Evolutionary conservation across 2,113 vertebrate genomes (phyloP).

Genomic region (Campylomormyrus numenius): DNA sequence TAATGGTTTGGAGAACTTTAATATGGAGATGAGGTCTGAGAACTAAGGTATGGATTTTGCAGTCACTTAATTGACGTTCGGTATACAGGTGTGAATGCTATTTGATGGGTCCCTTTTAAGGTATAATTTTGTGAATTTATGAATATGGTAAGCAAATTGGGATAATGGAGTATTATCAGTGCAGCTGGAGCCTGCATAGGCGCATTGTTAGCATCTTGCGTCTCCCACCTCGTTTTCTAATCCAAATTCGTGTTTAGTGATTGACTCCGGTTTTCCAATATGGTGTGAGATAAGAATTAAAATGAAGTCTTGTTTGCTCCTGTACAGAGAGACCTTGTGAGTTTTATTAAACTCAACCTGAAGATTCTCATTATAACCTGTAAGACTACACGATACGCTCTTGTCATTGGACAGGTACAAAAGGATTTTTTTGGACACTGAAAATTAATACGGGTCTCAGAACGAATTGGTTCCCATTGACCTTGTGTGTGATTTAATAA

Average conservation of each 20-base stretch:
- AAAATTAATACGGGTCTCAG: background rate
- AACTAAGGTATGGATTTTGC: background rate
- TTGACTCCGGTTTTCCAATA: background rate
- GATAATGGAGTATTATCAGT: background rate
- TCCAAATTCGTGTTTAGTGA: background rate
- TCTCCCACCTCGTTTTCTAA: background rate
- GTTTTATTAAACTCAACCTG: background rate
- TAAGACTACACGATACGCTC: background rate
- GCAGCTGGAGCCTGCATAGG: background rate
- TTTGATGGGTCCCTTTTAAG: background rate
- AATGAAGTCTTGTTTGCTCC: background rate
- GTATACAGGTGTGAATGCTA: background rate
- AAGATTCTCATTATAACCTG: background rate
- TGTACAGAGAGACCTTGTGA: background rate
- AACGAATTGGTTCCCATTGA: background rate
- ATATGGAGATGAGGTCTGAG: background rate
- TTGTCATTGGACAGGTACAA: background rate
- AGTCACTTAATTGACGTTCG: background rate
- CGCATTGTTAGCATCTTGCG: background rate
- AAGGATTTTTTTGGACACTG: background rate
- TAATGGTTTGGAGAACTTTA: background rate
- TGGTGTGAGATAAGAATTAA: background rate
- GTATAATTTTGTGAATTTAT: background rate
- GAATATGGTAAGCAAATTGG: background rate
- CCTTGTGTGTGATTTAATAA: slow-evolving; percentile 30